A percentile compares a stretch with the other conserved stretches of the same genome.
Evolutionary conservation across 2,888 invertebrate genomes (phyloP).

Genomic region (Sphinx pinastri): DNA sequence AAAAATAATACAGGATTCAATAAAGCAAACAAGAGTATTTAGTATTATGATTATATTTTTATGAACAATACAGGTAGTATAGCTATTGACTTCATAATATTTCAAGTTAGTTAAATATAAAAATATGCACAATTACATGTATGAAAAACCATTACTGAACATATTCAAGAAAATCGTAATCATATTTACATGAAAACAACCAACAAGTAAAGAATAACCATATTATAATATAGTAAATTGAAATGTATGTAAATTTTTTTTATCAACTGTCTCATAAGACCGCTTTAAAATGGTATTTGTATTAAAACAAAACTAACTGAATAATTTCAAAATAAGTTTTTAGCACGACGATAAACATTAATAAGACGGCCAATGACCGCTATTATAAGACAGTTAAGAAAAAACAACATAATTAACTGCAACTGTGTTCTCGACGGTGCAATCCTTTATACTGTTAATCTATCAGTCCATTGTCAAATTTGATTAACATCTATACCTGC

Average conservation of each 20-base stretch:
- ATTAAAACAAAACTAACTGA: no score
- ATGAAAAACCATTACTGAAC: slow-evolving; percentile 13
- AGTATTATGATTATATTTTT: slow-evolving; percentile 38
- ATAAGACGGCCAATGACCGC: no score
- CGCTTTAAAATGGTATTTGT: no score
- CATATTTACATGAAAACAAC: slow-evolving; percentile 9
- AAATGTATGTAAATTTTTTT: neutral
- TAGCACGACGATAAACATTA: no score
- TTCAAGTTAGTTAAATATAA: slow-evolving; percentile 19
- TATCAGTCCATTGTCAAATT: slow-evolving; percentile 10
- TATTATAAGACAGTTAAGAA: no score
- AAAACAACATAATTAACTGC: neutral
- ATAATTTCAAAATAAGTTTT: no score
- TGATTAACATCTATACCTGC: slow-evolving; percentile 11
- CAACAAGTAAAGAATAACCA: neutral
- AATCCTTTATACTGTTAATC: slow-evolving; percentile 8
- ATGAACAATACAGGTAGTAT: slow-evolving; percentile 36
- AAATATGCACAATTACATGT: slow-evolving; percentile 15
- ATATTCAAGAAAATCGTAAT: slow-evolving; percentile 5
- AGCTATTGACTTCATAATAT: slow-evolving; percentile 23
- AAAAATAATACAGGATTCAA: neutral
- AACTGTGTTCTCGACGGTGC: slow-evolving; percentile 1
- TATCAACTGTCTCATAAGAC: no score
- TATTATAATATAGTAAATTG: neutral
- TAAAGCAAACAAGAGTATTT: slow-evolving; percentile 23